Percentiles rank a stretch among this genome's conserved stretches.
These are phyloP conservation scores for Lophochroa leadbeateri DNA, from an alignment of 2,113 vertebrate genomes.

Conservation along the genomic window DNA sequence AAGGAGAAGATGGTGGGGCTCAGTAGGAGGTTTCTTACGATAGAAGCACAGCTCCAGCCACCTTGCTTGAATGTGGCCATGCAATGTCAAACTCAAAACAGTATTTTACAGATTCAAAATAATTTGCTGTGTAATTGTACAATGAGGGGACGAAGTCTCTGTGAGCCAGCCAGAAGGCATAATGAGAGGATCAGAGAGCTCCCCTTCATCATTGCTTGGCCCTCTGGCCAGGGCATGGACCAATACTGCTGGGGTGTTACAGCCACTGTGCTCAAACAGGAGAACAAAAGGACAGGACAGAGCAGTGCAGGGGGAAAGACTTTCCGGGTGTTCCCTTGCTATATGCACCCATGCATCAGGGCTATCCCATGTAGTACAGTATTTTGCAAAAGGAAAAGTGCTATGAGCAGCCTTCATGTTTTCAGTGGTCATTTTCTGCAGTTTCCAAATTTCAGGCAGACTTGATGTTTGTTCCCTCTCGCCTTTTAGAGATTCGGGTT, in stretches of 20 bases:
- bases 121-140: neutral
- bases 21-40: neutral
- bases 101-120: neutral
- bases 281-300: neutral
- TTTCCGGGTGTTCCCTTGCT: neutral
- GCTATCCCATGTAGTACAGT: neutral
- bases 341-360: rapidly evolving
- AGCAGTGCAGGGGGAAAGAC: neutral
- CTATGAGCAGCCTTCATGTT: neutral
- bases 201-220: neutral
- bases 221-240: neutral
- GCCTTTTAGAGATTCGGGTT: neutral
- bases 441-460: neutral
- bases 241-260: neutral
- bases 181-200: neutral
- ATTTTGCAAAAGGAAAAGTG: neutral
- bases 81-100: neutral
- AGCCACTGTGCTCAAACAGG: neutral
- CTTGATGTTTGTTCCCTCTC: neutral
- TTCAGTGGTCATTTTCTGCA: neutral
- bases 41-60: neutral
- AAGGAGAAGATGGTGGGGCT: neutral
- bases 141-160: neutral
- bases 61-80: neutral
- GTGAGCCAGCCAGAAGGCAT: neutral